Conservation (phyloP, 2,113 vertebrate species). For the Protobothrops flavoviridis region DNA sequence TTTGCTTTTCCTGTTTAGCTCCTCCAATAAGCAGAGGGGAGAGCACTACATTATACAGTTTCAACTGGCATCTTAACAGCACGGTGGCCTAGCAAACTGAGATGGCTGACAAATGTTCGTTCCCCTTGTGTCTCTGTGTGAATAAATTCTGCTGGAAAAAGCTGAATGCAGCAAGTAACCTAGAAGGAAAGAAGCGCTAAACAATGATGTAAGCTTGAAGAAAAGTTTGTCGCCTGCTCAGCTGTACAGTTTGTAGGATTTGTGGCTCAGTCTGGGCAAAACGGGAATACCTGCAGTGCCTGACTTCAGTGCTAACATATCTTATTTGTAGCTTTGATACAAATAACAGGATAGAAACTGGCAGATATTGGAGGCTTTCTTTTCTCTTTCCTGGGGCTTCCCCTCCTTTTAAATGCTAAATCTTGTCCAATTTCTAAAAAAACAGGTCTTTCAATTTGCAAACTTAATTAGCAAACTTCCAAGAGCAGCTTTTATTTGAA, state of each 20-base stretch:
- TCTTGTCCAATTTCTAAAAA: not conserved
- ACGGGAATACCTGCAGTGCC: too few relatives aligned
- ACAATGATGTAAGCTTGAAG: not conserved
- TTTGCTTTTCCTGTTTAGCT: conserved; percentile 36
- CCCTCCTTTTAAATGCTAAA: not conserved
- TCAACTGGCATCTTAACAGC: not conserved
- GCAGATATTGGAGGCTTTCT: not conserved
- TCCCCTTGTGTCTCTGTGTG: not conserved
- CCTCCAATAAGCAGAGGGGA: conserved; percentile 17
- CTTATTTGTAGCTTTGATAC: not conserved
- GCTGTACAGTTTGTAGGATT: not conserved
- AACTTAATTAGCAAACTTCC: not conserved
- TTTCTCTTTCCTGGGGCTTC: not conserved
- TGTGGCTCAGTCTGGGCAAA: not conserved
- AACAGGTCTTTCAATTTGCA: not conserved
- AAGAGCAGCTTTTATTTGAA: not conserved
- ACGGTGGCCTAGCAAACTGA: not conserved
- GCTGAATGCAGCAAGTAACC: not conserved
- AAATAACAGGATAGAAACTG: not conserved
- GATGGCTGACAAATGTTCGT: too few relatives aligned
- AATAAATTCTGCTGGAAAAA: not conserved
- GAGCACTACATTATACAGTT: not conserved
- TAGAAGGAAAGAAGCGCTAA: not conserved
- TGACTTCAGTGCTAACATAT: not conserved
- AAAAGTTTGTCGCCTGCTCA: not conserved